Conservation (phyloP, 1,140 invertebrate species). For the Drosophila persimilis region DNA sequence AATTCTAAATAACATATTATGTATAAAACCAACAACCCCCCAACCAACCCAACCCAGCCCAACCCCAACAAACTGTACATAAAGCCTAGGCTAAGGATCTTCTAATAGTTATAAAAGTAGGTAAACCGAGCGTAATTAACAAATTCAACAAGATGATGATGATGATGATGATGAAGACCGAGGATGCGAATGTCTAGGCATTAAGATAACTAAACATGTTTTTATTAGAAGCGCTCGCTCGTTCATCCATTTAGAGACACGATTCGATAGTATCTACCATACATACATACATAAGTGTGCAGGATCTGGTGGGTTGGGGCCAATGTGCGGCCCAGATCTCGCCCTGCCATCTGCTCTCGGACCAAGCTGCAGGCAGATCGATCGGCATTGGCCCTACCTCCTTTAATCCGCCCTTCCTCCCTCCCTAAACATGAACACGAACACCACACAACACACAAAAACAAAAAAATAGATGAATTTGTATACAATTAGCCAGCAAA, state of each 20-base stretch:
- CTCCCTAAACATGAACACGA: not conserved
- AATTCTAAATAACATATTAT: slow-evolving; percentile 51
- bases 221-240: slow-evolving; percentile 37
- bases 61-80: slow-evolving; percentile 40
- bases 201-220: slow-evolving; percentile 41
- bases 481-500: slow-evolving; percentile 48
- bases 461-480: slow-evolving; percentile 69
- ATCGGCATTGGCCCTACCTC: slow-evolving; percentile 4
- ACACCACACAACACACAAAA: slow-evolving; percentile 2
- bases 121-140: slow-evolving; percentile 67
- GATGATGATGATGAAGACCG: not conserved
- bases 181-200: slow-evolving; percentile 4
- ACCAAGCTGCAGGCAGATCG: slow-evolving; percentile 16
- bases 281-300: slow-evolving; percentile 11
- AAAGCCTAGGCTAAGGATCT: slow-evolving; percentile 44
- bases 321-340: not conserved
- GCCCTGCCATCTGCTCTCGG: slow-evolving; percentile 1
- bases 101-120: slow-evolving; percentile 47
- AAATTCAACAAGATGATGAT: slow-evolving; percentile 44
- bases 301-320: slow-evolving; percentile 16
- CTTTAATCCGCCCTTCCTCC: not conserved
- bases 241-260: slow-evolving; percentile 22
- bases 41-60: not conserved
- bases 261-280: slow-evolving; percentile 19
- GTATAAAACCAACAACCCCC: slow-evolving; percentile 19